These are phyloP conservation scores for Tenthredo notha DNA, from an alignment of 2,888 invertebrate species.

Conservation along the genomic window DNA sequence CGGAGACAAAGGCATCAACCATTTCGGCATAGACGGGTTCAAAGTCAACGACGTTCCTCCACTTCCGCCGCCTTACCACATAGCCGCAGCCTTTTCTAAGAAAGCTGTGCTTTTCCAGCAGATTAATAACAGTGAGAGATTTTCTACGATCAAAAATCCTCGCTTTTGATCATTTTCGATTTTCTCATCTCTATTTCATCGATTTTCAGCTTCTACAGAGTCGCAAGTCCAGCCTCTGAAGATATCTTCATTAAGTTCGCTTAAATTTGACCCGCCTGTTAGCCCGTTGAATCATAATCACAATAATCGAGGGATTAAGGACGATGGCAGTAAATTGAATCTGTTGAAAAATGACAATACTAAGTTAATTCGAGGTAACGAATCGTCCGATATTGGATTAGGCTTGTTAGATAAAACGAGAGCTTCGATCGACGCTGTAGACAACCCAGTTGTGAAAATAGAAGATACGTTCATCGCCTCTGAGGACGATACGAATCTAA, in stretches of 20 bases:
- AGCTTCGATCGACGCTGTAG: not conserved
- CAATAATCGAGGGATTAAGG: not conserved
- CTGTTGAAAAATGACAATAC: conserved; percentile 24
- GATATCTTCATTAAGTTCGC: conserved; percentile 24
- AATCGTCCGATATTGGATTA: not conserved
- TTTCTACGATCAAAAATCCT: conserved; percentile 57
- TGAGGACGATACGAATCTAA: conserved; percentile 65
- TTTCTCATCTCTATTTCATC: too few relatives aligned
- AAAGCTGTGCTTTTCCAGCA: conserved; percentile 81
- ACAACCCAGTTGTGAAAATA: not conserved
- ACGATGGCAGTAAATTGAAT: not conserved
- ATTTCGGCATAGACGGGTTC: conserved; percentile 43
- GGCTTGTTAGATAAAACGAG: not conserved
- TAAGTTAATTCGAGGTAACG: not conserved
- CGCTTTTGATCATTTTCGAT: too few relatives aligned
- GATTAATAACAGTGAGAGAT: conserved; percentile 66
- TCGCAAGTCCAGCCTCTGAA: conserved; percentile 24
- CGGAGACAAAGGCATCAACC: conserved; percentile 68
- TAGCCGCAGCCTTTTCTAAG: conserved; percentile 91
- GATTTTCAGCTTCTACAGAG: conserved; percentile 40
- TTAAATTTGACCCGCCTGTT: conserved; percentile 17
- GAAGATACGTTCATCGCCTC: not conserved
- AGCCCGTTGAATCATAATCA: not conserved
- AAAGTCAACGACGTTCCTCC: conserved; percentile 70
- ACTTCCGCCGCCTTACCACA: conserved; percentile 90